These are phyloP conservation scores for Oryzias dopingdopingensis DNA, from an alignment of 2,797 vertebrate genomes.

Conservation along the genomic window DNA sequence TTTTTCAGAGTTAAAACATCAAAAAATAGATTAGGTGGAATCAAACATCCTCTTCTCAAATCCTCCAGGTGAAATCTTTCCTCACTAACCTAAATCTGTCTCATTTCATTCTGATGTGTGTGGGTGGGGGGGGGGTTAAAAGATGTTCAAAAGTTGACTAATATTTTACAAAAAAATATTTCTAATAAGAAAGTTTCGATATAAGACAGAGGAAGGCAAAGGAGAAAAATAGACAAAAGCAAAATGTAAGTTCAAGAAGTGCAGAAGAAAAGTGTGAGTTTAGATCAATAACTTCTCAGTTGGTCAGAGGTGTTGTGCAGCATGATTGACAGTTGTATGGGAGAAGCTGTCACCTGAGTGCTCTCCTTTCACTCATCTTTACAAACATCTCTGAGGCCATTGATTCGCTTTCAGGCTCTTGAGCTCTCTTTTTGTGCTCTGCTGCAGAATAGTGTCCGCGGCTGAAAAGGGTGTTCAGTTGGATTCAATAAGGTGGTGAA, in stretches of 20 bases:
- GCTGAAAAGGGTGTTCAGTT: slow-evolving; percentile 9
- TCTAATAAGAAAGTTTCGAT: slow-evolving; percentile 22
- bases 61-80: too few relatives aligned
- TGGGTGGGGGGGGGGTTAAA: not conserved
- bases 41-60: too few relatives aligned
- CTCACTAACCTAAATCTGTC: too few relatives aligned
- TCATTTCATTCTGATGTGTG: not conserved
- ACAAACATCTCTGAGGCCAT: slow-evolving; percentile 66
- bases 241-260: slow-evolving; percentile 29
- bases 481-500: slow-evolving; percentile 8
- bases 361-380: slow-evolving; percentile 68
- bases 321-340: slow-evolving; percentile 73
- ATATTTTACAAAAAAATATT: slow-evolving; percentile 16
- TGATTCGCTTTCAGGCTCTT: slow-evolving; percentile 47
- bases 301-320: slow-evolving; percentile 56
- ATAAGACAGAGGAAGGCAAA: slow-evolving; percentile 22
- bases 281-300: slow-evolving; percentile 64
- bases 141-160: slow-evolving; percentile 8
- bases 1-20: too few relatives aligned
- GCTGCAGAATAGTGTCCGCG: slow-evolving; percentile 15
- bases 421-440: slow-evolving; percentile 29
- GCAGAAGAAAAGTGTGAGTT: slow-evolving; percentile 42
- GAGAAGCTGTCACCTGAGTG: slow-evolving; percentile 71
- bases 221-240: slow-evolving; percentile 21
- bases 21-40: too few relatives aligned